A percentile compares a stretch with the other conserved stretches of the same genome.
Evolutionary conservation across 2,797 vertebrate genomes (phyloP).

Genomic region (Sebastes variabilis): DNA sequence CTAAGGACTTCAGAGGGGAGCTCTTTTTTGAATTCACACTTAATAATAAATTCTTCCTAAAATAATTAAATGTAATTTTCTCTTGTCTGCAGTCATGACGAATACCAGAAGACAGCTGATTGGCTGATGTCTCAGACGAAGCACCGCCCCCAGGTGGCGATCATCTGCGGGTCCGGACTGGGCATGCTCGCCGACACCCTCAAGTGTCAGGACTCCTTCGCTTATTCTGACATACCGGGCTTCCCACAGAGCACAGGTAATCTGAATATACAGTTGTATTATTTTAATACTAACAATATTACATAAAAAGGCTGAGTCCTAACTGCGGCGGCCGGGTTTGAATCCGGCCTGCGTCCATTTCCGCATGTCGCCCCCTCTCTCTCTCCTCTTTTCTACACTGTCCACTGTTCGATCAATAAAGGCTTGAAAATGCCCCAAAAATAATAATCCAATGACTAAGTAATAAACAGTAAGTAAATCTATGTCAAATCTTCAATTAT

Average conservation of each 20-base stretch:
- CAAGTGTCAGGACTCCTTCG: constrained; percentile 79
- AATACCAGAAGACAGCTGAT: constrained; percentile 83
- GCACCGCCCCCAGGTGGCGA: constrained; percentile 85
- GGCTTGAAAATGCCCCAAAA: too few relatives aligned
- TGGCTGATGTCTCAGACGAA: constrained; percentile 84
- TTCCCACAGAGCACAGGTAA: constrained; percentile 89
- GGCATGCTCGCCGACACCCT: constrained; percentile 84
- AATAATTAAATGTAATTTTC: neutral
- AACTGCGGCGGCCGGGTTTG: too few relatives aligned
- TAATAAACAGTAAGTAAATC: neutral
- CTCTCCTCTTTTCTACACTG: too few relatives aligned
- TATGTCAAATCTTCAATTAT: neutral
- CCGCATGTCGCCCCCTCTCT: too few relatives aligned
- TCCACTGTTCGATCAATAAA: too few relatives aligned
- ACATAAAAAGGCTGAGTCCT: too few relatives aligned
- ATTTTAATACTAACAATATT: neutral
- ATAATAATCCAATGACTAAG: too few relatives aligned
- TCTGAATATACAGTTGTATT: neutral
- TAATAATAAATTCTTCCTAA: too few relatives aligned
- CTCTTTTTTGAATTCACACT: neutral
- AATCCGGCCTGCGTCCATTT: too few relatives aligned
- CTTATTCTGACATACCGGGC: constrained; percentile 84
- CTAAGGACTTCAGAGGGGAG: neutral
- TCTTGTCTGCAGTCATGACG: constrained; percentile 76
- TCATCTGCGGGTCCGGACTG: constrained; percentile 87